A percentile compares a stretch with the other conserved stretches of the same genome.
phyloP scores from a whole-genome alignment of 2,113 vertebrate genomes.

The Gobio gobio region DNA sequence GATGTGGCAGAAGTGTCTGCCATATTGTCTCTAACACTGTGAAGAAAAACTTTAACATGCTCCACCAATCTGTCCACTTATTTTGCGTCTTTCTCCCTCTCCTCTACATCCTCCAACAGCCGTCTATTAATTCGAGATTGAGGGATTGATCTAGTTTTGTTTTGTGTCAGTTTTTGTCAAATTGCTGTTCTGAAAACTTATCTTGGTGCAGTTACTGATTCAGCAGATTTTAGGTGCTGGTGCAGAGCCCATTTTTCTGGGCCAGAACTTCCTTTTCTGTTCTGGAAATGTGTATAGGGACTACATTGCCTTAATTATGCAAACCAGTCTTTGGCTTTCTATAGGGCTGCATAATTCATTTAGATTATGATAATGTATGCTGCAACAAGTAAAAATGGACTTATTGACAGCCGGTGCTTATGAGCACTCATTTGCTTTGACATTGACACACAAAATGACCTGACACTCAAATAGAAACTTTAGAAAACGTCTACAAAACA shows the following conservation, averaged over 20 bases:
- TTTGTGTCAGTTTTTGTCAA: neutral
- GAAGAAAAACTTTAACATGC: constrained; percentile 42
- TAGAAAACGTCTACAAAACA: no score
- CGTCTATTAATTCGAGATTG: neutral
- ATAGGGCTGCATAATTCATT: neutral
- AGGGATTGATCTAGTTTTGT: neutral
- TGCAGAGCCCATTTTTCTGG: neutral
- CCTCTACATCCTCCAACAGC: constrained; percentile 8
- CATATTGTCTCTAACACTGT: constrained; percentile 13
- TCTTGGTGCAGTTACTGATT: neutral
- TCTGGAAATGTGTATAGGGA: neutral
- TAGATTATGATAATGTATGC: no score
- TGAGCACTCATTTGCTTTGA: neutral
- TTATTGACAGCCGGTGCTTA: neutral
- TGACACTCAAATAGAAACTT: neutral
- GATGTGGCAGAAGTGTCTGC: constrained; percentile 50
- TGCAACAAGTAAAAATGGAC: neutral
- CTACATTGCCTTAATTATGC: constrained; percentile 8
- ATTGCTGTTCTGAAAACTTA: neutral
- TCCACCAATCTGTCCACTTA: neutral
- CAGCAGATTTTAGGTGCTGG: neutral
- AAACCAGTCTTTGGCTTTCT: neutral
- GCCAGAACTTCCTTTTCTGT: neutral
- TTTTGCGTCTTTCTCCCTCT: neutral
- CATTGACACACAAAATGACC: neutral